Base-by-base conservation (phyloP, 2,888 invertebrate species). In the Anticlea derivata region DNA sequence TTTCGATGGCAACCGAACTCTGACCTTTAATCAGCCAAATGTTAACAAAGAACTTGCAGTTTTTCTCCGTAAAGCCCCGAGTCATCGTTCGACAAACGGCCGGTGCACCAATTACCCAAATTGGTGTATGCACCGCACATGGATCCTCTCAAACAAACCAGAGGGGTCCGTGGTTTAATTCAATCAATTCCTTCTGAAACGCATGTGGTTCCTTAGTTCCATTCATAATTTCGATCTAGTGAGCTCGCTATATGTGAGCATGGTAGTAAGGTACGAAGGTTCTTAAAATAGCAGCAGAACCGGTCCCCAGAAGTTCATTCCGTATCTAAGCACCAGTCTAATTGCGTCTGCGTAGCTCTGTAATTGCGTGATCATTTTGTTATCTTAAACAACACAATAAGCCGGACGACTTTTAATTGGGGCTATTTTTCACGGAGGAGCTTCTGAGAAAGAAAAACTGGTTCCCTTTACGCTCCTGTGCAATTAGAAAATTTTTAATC, bases 61-160 rank as follows among this genome's bases (percentile, higher is more conserved):
- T 45, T 23, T 20, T 33, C 8, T 7, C 13, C 1, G 40, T 40
- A 30, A 39, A 30, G 29, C 12, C n/a, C n/a, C n/a, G n/a, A 20
- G 20, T 34, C 27, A n/a, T 40, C 40, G 31, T 34, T 45, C 41
- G 24, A 38, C 52, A 37, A 50, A 61, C 67, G 58, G 67, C 62
- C 55, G 61, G 48, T 57, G 66, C 56, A 73, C 78, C 85, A 86
- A 88, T 88, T 86, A 83, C 73, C 66, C 80, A 82, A 87, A 88
- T 88, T 85, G 84, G 84, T 88, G 83, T 87, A 86, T 86, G 73
- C 73, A 64, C 72, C 68, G 80, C 85, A 83, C 74, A 84, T 82
- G 80, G 76, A 86, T 85, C 76, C 79, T 62, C 71, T 69, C 72
- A 68, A 75, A 80, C 71, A 71, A 72, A 59, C 66, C 48, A 63